Evolutionary conservation across 2,113 vertebrate species (phyloP), one percentile per base, ranked within the genome.

Genomic region (western clawed frog (Xenopus tropicalis)): DNA sequence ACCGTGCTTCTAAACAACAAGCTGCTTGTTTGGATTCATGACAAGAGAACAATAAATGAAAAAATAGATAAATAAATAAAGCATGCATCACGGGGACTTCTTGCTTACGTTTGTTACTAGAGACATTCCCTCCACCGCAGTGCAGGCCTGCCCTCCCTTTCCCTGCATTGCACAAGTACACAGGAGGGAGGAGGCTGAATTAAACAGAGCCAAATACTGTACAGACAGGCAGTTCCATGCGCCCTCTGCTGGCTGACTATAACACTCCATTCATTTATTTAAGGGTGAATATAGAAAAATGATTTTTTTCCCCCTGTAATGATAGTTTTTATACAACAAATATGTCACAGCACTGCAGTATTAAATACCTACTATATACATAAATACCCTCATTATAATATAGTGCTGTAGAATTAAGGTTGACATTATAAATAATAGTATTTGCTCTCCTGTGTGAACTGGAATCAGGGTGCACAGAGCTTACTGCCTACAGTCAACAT

Each of bases 101-200:
- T 51, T 58, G 16, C 42, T 74, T 42, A 56, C 58, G 43, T 52
- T 58, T 37, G 19, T 48, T 25, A 74, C 58, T 66, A 46, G 54
- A 44, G 24, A 20, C 58, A 43, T 43, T 69, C 66, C 58, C 46
- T 69, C 56, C 73, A 76, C 73, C 21, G 73, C 73, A 76, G 66
- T 69, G 65, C 66, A 76, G 73, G 37, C 58, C 21, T 44, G 29
- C 63, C 66, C 73, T 63, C 73, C 48, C 72, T 67, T 65, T 68
- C 52, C 24, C 72, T 75, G 73, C 73, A 69, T 56, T 76, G 73
- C 66, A 76, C 73, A 76, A 76, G 56, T 54, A 16, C 42, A 67
- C 57, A 59, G 21, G 63, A 51, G 58, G 25, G 72, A 58, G 52
- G 16, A 61, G 73, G 66, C 43, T 22, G 69, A 43, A 46, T 14